phyloP scores from a whole-genome alignment of 2,888 invertebrate species.

The Digitonthophagus gazella region DNA sequence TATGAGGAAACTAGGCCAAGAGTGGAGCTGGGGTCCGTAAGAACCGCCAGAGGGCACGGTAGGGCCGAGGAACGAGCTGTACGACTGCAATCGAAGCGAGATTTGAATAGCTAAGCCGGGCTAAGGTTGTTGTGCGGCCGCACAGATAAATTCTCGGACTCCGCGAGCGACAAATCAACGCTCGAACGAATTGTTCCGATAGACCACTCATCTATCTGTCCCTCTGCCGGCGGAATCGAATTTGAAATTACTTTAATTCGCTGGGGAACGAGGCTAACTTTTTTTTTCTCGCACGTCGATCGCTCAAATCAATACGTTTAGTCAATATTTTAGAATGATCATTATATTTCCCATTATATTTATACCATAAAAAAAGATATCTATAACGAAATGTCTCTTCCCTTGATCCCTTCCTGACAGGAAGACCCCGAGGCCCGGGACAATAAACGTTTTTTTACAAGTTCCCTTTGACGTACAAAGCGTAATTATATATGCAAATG shows the following conservation, averaged over 20 bases:
- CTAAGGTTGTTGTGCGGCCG: slow-evolving; percentile 51
- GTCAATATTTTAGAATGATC: not conserved
- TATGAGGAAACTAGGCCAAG: slow-evolving; percentile 47
- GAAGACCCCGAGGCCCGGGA: slow-evolving; percentile 20
- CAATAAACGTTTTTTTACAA: slow-evolving; percentile 27
- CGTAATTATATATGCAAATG: slow-evolving; percentile 51
- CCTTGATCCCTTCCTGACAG: slow-evolving; percentile 3
- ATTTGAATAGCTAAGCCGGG: slow-evolving; percentile 54
- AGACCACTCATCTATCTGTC: slow-evolving; percentile 54
- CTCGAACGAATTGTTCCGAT: slow-evolving; percentile 48
- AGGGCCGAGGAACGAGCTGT: slow-evolving; percentile 46
- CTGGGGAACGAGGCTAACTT: slow-evolving; percentile 42
- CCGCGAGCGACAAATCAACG: slow-evolving; percentile 44
- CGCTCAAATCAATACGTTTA: slow-evolving; percentile 2
- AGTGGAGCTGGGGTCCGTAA: slow-evolving; percentile 35
- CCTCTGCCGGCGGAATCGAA: slow-evolving; percentile 54
- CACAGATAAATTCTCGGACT: slow-evolving; percentile 46
- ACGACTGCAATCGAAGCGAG: slow-evolving; percentile 53
- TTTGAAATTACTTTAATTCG: slow-evolving; percentile 56
- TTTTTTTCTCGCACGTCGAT: slow-evolving; percentile 20
- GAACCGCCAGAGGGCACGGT: slow-evolving; percentile 34
- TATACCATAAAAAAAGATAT: no score
- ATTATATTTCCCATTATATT: no score
- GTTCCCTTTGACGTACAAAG: slow-evolving; percentile 36
- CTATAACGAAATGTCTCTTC: no score